Percentiles rank a stretch among this genome's conserved stretches.
phyloP scores from a whole-genome alignment of 2,888 invertebrate genomes.

The Incurvaria masculella region DNA sequence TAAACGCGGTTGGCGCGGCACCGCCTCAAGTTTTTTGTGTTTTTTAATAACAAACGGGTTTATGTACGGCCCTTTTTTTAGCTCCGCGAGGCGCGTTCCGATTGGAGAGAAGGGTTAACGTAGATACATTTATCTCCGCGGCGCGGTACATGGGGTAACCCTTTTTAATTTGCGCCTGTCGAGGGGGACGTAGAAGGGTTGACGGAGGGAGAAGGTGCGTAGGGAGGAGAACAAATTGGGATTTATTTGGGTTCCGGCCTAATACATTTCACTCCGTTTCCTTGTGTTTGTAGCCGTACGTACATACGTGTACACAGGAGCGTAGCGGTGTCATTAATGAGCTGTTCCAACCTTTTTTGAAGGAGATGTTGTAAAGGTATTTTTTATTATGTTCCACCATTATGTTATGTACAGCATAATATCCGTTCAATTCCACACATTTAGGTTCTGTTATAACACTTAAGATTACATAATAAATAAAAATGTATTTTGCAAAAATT shows the following conservation, averaged over 20 bases:
- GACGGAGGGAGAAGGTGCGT: neutral
- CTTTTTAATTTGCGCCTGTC: conserved; percentile 17
- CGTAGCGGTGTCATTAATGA: too few relatives aligned
- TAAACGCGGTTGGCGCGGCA: conserved; percentile 29
- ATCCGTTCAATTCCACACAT: too few relatives aligned
- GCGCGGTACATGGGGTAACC: conserved; percentile 27
- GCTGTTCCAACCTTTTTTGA: too few relatives aligned
- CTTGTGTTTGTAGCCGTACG: too few relatives aligned
- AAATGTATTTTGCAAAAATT: too few relatives aligned
- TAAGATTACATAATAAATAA: too few relatives aligned
- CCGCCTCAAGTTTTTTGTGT: conserved; percentile 38
- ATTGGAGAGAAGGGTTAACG: conserved; percentile 48
- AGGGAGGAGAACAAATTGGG: neutral
- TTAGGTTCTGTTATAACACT: too few relatives aligned
- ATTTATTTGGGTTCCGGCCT: neutral
- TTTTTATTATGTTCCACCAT: too few relatives aligned
- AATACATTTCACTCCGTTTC: too few relatives aligned
- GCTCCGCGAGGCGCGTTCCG: conserved; percentile 26
- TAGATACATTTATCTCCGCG: conserved; percentile 20
- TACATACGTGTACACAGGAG: too few relatives aligned
- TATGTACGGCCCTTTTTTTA: conserved; percentile 36
- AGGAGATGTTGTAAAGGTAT: too few relatives aligned
- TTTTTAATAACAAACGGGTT: conserved; percentile 32
- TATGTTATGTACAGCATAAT: too few relatives aligned
- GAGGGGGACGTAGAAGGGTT: neutral